Base-by-base conservation (phyloP, 2,113 vertebrate species). In the Plectropomus leopardus region DNA sequence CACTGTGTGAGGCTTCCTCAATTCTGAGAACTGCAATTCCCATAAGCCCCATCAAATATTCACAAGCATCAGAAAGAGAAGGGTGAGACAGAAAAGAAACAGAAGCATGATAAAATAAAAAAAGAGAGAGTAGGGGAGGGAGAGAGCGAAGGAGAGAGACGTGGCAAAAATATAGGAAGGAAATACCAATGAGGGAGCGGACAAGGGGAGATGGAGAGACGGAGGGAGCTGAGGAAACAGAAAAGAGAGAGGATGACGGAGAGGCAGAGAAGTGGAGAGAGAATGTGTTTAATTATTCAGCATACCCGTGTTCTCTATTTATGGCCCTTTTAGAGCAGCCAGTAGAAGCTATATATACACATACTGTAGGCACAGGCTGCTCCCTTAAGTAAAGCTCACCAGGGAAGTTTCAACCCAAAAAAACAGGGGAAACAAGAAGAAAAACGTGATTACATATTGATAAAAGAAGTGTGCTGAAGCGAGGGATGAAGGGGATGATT, bases 251-350 rank as follows among this genome's bases (percentile, higher is more conserved):
- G 61, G 51, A 34, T 42, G 81, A 88, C 14, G 11, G 28, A 19
- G 73, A 78, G 48, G 74, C 71, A 82, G 74, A 51, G 67, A 75
- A 77, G 70, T 69, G 61, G 80, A 88, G 74, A 84, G 78, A 87
- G 90, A 88, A 76, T 42, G 76, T 78, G 82, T 87, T 95, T 89
- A 94, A 94, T 94, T 93, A 95, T 94, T 95, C 81, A 95, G 81
- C 80, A 87, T 88, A 91, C 80, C 88, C 88, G 51, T 93, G 91
- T 92, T 93, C 90, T 89, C 90, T 94, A 94, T 94, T 91, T 93
- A 93, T 89, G 86, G 93, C 61, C 82, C 89, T 92, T 93, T 92
- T 89, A 89, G 83, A 91, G 85, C 82, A 72, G 81, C 82, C 90
- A 83, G 78, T 28, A 17, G 85, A 82, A 85, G 67, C 73, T 83